Evolutionary conservation across 92 coral and sea anemone genomes (phyloP), one percentile per base, ranked within the genome.

Genomic region (Porites evermanni): DNA sequence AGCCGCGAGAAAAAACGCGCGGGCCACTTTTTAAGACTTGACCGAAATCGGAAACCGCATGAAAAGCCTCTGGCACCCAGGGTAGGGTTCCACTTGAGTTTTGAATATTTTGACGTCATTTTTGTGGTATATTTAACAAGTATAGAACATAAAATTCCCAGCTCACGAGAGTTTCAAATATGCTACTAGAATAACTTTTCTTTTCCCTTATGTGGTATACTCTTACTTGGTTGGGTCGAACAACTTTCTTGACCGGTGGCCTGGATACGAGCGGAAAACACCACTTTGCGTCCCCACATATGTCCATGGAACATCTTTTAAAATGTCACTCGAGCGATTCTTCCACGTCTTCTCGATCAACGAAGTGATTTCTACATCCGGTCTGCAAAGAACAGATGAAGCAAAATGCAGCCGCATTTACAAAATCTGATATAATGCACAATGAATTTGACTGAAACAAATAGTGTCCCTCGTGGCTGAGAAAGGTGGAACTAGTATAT

Each of bases 271-370:
- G 66, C 98, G 90, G 69, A 95, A 97, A 26, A 95, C 93, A 23
- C 99, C 99, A 74, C 98, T 93, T 26, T 91, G 93, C 1, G 99
- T 97, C 6, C 98, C 98, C 4, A 95, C 88, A 76, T 97, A 97
- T 1, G 99, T 97, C 99, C 99, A 97, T 12, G 96, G 93, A 16
- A 97, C 98, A 73, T 97, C 99, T 75, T 92, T 95, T 61, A 97
- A 76, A 78, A 93, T 90, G 24, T 91, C 95, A 82, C 88, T 93
- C 19, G 94, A 89, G 26, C 99, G 93, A 29, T 91, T 86, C 79
- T 93, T 93, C 97, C 86, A 88, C 4, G 54, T 93, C 74, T 68
- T 84, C 91, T 95, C 99, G 70, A 97, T 97, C 71, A 92, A 93
- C 16, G 96, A 95, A 8, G 99, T 95, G 76, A 97, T 91, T 84